Base-by-base conservation (phyloP, 2,113 vertebrate species). In the Chaenocephalus aceratus region DNA sequence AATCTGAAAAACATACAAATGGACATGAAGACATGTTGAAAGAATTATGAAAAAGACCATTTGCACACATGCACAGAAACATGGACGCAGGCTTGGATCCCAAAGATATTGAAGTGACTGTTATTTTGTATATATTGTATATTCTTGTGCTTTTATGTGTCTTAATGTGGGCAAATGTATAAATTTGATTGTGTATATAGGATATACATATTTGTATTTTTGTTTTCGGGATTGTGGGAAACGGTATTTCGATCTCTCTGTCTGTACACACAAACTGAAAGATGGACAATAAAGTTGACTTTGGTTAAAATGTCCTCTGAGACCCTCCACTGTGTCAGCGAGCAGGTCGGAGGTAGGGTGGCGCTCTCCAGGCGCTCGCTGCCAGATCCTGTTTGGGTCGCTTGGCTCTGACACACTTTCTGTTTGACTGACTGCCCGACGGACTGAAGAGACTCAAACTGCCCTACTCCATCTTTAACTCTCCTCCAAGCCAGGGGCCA, bases 351-450 rank as follows among this genome's bases (percentile, higher is more conserved):
- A 69, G 81, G 62, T 56, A 44, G 53, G 77, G 73, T 62, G 86
- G 74, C 58, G n/a, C 72, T 80, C 70, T 74, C 70, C 72, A 46
- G 63, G 65, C 74, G 10, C 77, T 74, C 11, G 1, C 87, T 91
- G 91, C 79, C 87, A 89, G 61, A 30, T 81, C 80, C 18, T 44
- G 82, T 91, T 88, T 78, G 72, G 82, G 84, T 88, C 82, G 79
- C 64, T 82, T 57, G 89, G 66, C 69, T 83, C 63, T 61, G 78
- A 80, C 74, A 23, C 13, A 21, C 69, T 61, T 73, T 21, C 21
- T 21, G 21, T 21, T 1, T 21, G 21, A 21, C 21, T 21, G 21
- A 21, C 21, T 21, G 74, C 9, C 64, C 56, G 67, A 56, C 60
- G 79, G 82, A 90, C 73, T 82, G 80, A 85, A 81, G 65, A 58